Conservation (phyloP, 2,113 vertebrate species). For the Sakesphorus luctuosus region DNA sequence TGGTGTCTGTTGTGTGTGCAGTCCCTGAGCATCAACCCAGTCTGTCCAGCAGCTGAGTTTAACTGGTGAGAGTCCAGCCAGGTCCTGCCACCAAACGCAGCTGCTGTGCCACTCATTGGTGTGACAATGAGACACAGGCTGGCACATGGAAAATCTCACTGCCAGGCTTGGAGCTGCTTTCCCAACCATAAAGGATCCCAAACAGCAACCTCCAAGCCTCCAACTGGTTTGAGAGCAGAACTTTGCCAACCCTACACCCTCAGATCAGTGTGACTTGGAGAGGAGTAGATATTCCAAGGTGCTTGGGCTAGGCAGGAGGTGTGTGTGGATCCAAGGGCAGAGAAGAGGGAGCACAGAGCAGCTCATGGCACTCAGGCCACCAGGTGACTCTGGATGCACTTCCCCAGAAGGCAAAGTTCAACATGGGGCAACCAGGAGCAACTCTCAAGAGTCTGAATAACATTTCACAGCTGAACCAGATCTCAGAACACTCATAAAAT, state of each 20-base stretch:
- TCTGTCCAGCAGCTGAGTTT: neutral
- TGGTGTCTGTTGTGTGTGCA: neutral
- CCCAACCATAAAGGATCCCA: neutral
- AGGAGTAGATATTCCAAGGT: neutral
- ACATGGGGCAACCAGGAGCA: neutral
- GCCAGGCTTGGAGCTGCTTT: neutral
- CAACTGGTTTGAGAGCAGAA: neutral
- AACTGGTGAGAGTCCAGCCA: neutral
- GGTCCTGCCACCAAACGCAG: neutral
- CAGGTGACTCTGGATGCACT: neutral
- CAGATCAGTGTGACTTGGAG: neutral
- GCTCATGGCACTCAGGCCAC: neutral
- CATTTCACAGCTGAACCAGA: neutral
- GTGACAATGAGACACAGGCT: neutral
- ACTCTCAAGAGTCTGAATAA: neutral
- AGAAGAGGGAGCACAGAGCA: neutral
- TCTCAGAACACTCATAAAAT: neutral
- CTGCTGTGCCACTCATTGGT: rapidly evolving
- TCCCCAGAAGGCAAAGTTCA: neutral
- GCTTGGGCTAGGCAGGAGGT: neutral
- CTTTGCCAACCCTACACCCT: neutral
- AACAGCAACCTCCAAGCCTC: neutral
- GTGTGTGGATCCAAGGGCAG: rapidly evolving
- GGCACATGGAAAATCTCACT: neutral
- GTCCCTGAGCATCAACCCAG: too few relatives aligned